phyloP scores from a whole-genome alignment of 2,797 vertebrate species.

The Eurystomus glaucurus region DNA sequence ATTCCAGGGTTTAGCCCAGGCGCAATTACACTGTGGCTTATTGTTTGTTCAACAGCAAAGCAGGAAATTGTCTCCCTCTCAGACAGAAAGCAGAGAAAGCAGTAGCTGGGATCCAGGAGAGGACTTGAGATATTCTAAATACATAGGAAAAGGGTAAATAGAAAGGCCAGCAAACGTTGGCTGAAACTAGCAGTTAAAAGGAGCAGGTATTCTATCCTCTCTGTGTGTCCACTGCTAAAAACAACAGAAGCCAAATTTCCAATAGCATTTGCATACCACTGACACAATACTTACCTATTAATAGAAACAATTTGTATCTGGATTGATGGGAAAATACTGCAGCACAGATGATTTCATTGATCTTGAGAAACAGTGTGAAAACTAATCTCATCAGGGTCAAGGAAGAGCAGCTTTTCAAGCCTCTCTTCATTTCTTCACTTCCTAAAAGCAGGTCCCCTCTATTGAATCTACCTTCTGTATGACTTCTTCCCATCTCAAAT shows the following conservation, averaged over 20 bases:
- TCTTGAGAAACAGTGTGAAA: background rate
- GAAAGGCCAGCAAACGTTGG: background rate
- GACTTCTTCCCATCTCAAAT: background rate
- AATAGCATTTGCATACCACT: background rate
- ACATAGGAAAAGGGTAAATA: background rate
- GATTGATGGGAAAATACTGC: background rate
- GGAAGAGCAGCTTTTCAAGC: slow-evolving; percentile 17
- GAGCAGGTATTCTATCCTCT: background rate
- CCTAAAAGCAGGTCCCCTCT: background rate
- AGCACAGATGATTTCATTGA: background rate
- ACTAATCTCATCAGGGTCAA: background rate
- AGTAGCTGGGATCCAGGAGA: background rate
- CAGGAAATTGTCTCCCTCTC: background rate
- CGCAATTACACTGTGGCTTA: background rate
- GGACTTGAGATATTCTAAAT: background rate
- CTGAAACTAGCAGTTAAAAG: background rate
- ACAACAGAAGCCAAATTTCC: background rate
- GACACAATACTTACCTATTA: background rate
- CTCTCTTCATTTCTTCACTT: background rate
- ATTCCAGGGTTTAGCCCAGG: background rate
- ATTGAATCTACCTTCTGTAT: background rate
- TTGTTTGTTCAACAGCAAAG: background rate
- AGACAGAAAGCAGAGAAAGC: background rate
- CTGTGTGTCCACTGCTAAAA: background rate
- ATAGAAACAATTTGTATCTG: background rate